phyloP scores from a whole-genome alignment of 2,888 invertebrate species.

The Drosophila borborema region DNA sequence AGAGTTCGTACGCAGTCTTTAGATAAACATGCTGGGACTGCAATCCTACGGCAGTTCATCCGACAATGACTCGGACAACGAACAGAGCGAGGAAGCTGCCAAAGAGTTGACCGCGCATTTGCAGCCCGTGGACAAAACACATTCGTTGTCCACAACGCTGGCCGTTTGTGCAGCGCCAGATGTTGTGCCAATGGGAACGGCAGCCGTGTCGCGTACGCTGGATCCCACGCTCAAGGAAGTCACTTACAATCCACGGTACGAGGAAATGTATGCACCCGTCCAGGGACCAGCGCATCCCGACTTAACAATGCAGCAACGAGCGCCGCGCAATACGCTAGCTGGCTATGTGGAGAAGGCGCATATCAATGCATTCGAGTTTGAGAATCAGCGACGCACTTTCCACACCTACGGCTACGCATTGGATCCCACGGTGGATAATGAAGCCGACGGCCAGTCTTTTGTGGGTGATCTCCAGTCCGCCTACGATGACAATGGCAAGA shows the following conservation, averaged over 20 bases:
- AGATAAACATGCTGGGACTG: constrained; percentile 88
- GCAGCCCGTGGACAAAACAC: constrained; percentile 86
- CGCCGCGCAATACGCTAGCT: constrained; percentile 95
- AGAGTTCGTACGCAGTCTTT: constrained; percentile 59
- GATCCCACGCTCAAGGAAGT: constrained; percentile 94
- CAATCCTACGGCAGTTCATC: constrained; percentile 91
- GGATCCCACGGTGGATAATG: constrained; percentile 94
- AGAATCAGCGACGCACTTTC: constrained; percentile 97
- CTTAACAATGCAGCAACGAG: constrained; percentile 94
- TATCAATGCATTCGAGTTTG: constrained; percentile 98
- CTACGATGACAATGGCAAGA: constrained; percentile 91
- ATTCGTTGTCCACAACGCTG: constrained; percentile 88
- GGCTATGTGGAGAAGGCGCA: constrained; percentile 98
- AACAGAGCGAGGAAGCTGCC: constrained; percentile 46
- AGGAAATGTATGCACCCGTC: constrained; percentile 96
- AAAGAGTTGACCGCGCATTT: constrained; percentile 86
- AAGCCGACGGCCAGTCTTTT: constrained; percentile 85
- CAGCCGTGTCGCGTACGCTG: constrained; percentile 89
- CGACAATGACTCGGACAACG: constrained; percentile 87
- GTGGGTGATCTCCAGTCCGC: constrained; percentile 89
- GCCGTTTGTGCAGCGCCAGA: constrained; percentile 93
- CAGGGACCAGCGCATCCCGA: constrained; percentile 97
- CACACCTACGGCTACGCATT: constrained; percentile 97
- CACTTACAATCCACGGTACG: constrained; percentile 95
- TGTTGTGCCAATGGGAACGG: constrained; percentile 92